Evolutionary conservation across 2,888 invertebrate genomes (phyloP), one percentile per base, ranked within the genome.

Genomic region (Troilus luridus): DNA sequence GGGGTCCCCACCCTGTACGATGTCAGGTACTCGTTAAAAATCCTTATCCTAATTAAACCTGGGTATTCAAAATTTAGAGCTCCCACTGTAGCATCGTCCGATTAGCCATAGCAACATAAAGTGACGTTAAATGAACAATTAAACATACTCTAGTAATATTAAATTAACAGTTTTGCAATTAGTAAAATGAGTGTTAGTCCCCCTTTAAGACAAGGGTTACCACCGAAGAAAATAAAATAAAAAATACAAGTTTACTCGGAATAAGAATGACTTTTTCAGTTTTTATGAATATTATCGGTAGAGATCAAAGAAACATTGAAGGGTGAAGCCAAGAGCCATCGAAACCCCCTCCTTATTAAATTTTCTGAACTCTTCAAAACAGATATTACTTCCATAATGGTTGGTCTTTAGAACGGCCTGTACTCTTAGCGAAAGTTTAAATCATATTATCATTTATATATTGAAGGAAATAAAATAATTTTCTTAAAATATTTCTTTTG

Each of bases 341-440:
- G 67, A 67, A 67, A 10, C 67, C 67, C 24, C 24, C 24, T 21
- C 64, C 24, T 67, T 24, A 67, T 67, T 67, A 67, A 67, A 67
- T 67, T 67, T 67, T 67, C 67, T 24, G 24, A 67, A 67, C 67
- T 67, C 67, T 67, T 67, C 67, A 67, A 67, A 67, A 67, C 67
- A 67, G 24, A 67, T 24, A 67, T 67, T 67, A 67, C 67, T 24
- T 67, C 14, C 11, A 24, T 67, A 67, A 67, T 67, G 24, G 24
- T 24, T 67, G 67, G 67, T 17, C n/a, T 19, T 64, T 64, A n/a
- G n/a, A 64, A 64, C 10, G 64, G n/a, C 11, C 8, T 5, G 67
- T 67, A 67, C 67, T 67, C 24, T 67, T 67, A 5, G 24, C 8
- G 6, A 24, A 67, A 67, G 67, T 67, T 67, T 67, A 24, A 67